A percentile compares a stretch with the other conserved stretches of the same genome.
Conservation (phyloP, 2,888 invertebrate species). For the Pristionchus entomophagus region DNA sequence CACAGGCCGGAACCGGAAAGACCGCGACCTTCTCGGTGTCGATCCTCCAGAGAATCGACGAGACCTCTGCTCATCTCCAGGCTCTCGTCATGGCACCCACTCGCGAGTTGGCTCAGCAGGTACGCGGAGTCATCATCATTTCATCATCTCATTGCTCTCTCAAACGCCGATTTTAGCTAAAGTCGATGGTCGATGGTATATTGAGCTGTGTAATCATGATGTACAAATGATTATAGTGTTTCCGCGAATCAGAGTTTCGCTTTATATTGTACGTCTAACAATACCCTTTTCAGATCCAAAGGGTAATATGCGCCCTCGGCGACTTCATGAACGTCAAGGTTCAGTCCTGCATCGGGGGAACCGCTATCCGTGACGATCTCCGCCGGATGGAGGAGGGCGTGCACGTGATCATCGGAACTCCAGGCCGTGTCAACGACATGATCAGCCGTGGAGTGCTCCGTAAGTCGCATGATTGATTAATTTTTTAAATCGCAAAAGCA, state of each 20-base stretch:
- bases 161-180: background rate
- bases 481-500: background rate
- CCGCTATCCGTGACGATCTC: slow-evolving; percentile 97
- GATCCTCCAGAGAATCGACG: slow-evolving; percentile 96
- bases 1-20: slow-evolving; percentile 99
- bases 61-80: slow-evolving; percentile 90
- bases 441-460: slow-evolving; percentile 91
- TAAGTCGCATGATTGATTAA: slow-evolving; percentile 70
- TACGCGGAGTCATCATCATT: too few relatives aligned
- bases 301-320: slow-evolving; percentile 93
- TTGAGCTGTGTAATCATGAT: background rate
- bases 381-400: slow-evolving; percentile 92
- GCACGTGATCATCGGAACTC: slow-evolving; percentile 98
- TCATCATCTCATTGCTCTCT: background rate
- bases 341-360: slow-evolving; percentile 99
- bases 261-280: slow-evolving; percentile 12
- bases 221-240: slow-evolving; percentile 24
- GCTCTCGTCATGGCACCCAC: slow-evolving; percentile 98
- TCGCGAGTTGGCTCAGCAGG: slow-evolving; percentile 86
- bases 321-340: slow-evolving; percentile 98
- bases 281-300: slow-evolving; percentile 45
- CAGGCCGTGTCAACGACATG: slow-evolving; percentile 98
- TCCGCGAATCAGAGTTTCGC: background rate
- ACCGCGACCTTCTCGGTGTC: slow-evolving; percentile 99
- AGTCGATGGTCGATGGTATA: background rate